Percentiles rank a stretch among this genome's conserved stretches.
Conservation (phyloP, 2,113 vertebrate genomes). For the Oryzias javanicus region DNA sequence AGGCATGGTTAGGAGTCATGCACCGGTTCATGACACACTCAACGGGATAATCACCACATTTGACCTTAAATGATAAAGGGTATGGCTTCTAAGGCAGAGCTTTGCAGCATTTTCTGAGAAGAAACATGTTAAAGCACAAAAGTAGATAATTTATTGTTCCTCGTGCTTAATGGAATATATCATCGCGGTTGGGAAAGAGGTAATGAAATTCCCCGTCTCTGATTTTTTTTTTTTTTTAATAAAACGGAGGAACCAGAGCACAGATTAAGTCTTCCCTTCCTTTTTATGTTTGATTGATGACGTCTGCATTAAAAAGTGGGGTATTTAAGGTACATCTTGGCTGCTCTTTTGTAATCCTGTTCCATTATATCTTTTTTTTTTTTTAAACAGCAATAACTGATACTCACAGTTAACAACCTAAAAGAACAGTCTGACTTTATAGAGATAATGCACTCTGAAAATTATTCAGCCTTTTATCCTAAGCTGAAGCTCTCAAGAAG, state of each 20-base stretch:
- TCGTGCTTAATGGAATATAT: conserved; percentile 8
- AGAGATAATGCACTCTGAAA: conserved; percentile 10
- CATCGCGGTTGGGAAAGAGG: conserved; percentile 6
- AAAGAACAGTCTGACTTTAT: conserved; percentile 15
- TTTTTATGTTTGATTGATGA: conserved; percentile 51
- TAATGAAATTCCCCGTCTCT: conserved; percentile 21
- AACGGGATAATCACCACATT: background rate
- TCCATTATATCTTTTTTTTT: conserved; percentile 6
- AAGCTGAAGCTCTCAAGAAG: background rate
- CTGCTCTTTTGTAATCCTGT: conserved; percentile 30
- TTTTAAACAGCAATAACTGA: conserved; percentile 11
- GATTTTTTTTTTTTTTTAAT: conserved; percentile 27
- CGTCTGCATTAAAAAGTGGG: conserved; percentile 33
- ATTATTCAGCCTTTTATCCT: conserved; percentile 12
- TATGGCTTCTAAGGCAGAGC: background rate
- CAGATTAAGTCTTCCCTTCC: conserved; percentile 38
- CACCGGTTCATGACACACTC: background rate
- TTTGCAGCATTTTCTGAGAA: background rate
- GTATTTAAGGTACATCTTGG: conserved; percentile 33
- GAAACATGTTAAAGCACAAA: background rate
- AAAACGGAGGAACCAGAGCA: conserved; percentile 40
- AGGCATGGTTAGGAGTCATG: background rate
- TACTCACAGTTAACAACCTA: conserved; percentile 17
- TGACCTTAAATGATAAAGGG: background rate
- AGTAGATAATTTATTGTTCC: conserved; percentile 1